These are phyloP conservation scores for Linepithema humile DNA, from an alignment of 1,140 invertebrate genomes.

Conservation along the genomic window DNA sequence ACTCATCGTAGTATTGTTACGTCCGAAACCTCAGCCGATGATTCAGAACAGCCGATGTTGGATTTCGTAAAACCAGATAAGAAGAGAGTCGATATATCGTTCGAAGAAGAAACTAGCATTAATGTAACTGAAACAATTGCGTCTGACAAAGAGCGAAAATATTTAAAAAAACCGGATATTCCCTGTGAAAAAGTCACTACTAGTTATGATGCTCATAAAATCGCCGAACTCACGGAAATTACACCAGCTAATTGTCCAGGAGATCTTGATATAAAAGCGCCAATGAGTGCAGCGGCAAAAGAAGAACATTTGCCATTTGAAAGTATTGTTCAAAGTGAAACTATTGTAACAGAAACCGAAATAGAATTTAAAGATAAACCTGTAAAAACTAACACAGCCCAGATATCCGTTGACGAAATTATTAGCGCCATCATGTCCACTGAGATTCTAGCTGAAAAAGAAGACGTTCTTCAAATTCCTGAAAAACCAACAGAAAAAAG, in stretches of 20 bases:
- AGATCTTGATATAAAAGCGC: constrained; percentile 73
- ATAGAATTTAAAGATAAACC: constrained; percentile 78
- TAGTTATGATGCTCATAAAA: constrained; percentile 81
- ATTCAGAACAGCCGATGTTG: constrained; percentile 78
- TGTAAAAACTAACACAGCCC: constrained; percentile 78
- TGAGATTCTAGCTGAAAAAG: constrained; percentile 84
- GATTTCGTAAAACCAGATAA: constrained; percentile 79
- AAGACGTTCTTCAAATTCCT: constrained; percentile 77
- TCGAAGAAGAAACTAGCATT: constrained; percentile 81
- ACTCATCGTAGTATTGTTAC: constrained; percentile 82
- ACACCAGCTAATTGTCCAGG: constrained; percentile 75
- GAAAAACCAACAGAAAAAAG: constrained; percentile 77
- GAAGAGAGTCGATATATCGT: constrained; percentile 81
- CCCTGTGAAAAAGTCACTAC: constrained; percentile 77
- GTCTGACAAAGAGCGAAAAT: constrained; percentile 83
- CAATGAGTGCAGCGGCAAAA: constrained; percentile 76
- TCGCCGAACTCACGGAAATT: constrained; percentile 82
- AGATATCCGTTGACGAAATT: constrained; percentile 80
- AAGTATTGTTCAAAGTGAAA: constrained; percentile 83
- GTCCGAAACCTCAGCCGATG: constrained; percentile 77
- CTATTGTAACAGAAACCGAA: constrained; percentile 84
- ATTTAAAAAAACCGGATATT: constrained; percentile 70
- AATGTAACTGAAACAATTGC: constrained; percentile 80
- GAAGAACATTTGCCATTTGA: constrained; percentile 83
- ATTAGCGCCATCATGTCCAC: constrained; percentile 81